A percentile compares a stretch with the other conserved stretches of the same genome.
These are phyloP conservation scores for Tipula helvola DNA, from an alignment of 2,888 invertebrate species.

Conservation along the genomic window DNA sequence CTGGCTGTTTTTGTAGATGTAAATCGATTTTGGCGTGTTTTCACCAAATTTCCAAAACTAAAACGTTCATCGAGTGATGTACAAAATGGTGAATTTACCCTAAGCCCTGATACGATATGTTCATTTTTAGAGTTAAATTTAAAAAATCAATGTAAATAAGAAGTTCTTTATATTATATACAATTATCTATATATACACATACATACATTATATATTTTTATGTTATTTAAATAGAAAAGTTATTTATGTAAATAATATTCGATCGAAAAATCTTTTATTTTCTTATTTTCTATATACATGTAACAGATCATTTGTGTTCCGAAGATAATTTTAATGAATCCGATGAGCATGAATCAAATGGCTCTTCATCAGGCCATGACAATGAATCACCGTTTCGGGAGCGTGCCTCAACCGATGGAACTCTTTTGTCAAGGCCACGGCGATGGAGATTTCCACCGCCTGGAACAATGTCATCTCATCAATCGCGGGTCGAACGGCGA, in stretches of 20 bases:
- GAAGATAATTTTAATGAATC: conserved; percentile 51
- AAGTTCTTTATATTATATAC: conserved; percentile 30
- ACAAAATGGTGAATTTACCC: conserved; percentile 36
- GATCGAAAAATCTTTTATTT: conserved; percentile 7
- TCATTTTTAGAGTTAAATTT: conserved; percentile 34
- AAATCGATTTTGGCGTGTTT: conserved; percentile 60
- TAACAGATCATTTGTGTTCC: conserved; percentile 45
- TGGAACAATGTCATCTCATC: conserved; percentile 34
- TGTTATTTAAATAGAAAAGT: conserved; percentile 10
- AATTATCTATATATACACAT: background rate
- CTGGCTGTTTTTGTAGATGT: conserved; percentile 64
- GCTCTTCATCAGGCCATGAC: conserved; percentile 31
- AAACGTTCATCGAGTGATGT: conserved; percentile 46
- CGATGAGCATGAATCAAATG: conserved; percentile 35
- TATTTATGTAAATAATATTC: background rate
- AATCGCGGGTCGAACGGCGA: conserved; percentile 46
- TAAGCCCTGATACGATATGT: conserved; percentile 39
- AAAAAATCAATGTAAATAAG: conserved; percentile 24
- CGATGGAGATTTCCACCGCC: conserved; percentile 45
- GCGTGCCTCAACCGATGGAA: conserved; percentile 63
- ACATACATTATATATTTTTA: background rate
- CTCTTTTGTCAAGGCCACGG: conserved; percentile 45
- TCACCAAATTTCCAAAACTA: conserved; percentile 53
- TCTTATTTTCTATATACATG: background rate
- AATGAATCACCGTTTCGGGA: conserved; percentile 49